phyloP scores from a whole-genome alignment of 2,113 vertebrate genomes.

The Gymnogyps californianus region DNA sequence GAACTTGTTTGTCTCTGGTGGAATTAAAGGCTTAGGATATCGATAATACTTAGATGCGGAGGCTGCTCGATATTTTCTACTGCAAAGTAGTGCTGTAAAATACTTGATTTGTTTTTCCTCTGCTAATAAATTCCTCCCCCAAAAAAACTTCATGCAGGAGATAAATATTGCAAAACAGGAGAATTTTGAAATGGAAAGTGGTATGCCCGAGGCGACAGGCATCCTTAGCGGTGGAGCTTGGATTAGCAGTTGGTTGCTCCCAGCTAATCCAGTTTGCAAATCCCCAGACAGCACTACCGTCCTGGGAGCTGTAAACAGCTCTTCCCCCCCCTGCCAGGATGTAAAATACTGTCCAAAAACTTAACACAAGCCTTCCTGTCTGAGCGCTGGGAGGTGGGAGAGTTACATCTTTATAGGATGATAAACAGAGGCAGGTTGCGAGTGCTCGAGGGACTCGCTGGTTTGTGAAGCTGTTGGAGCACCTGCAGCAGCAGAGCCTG shows the following conservation, averaged over 20 bases:
- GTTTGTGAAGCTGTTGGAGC: not conserved
- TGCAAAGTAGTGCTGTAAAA: not conserved
- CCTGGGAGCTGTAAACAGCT: not conserved
- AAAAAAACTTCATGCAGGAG: not conserved
- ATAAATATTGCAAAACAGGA: not conserved
- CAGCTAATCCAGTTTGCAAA: not conserved
- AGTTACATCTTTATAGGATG: not conserved
- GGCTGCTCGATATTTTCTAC: not conserved
- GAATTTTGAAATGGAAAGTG: not conserved
- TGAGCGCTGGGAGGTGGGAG: not conserved
- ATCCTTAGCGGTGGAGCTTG: not conserved
- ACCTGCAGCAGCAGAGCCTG: not conserved
- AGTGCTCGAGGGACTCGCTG: rapidly evolving
- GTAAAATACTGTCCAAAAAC: not conserved
- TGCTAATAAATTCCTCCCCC: not conserved
- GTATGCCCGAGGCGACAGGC: not conserved
- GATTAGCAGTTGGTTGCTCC: not conserved
- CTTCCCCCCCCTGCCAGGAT: not conserved
- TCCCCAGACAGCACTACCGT: not conserved
- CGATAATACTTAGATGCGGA: not conserved
- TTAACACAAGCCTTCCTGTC: not conserved
- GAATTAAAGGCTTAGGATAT: not conserved
- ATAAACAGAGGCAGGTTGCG: not conserved
- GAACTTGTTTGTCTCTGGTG: not conserved
- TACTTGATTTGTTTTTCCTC: not conserved